Conservation (phyloP, 2,797 vertebrate species). For the Lemur catta region DNA sequence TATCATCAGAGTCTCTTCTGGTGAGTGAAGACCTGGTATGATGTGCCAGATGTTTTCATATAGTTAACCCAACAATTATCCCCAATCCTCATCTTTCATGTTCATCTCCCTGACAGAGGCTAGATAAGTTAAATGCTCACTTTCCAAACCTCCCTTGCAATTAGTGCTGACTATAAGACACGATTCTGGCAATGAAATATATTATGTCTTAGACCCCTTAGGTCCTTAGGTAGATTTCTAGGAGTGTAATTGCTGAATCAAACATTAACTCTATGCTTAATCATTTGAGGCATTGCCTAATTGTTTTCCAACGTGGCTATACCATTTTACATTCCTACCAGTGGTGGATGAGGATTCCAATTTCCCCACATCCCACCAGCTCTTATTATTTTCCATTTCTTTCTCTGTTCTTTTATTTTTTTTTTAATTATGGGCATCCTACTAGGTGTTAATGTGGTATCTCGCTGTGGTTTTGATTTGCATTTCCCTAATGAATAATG, state of each 20-base stretch:
- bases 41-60: neutral
- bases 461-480: neutral
- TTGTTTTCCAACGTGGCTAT: neutral
- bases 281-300: neutral
- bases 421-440: neutral
- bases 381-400: neutral
- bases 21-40: neutral
- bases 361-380: neutral
- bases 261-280: neutral
- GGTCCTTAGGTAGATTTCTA: neutral
- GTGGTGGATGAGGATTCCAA: neutral
- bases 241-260: neutral
- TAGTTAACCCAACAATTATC: neutral
- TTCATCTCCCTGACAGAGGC: neutral
- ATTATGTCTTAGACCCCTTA: neutral
- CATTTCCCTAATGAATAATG: neutral
- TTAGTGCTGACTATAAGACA: neutral
- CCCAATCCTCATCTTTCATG: too few relatives aligned
- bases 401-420: neutral
- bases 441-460: neutral
- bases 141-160: neutral
- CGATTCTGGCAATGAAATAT: neutral
- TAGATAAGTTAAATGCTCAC: neutral
- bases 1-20: neutral
- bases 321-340: neutral